Evolutionary conservation across 2,888 invertebrate genomes (phyloP), one percentile per base, ranked within the genome.

Genomic region (Laothoe populi): DNA sequence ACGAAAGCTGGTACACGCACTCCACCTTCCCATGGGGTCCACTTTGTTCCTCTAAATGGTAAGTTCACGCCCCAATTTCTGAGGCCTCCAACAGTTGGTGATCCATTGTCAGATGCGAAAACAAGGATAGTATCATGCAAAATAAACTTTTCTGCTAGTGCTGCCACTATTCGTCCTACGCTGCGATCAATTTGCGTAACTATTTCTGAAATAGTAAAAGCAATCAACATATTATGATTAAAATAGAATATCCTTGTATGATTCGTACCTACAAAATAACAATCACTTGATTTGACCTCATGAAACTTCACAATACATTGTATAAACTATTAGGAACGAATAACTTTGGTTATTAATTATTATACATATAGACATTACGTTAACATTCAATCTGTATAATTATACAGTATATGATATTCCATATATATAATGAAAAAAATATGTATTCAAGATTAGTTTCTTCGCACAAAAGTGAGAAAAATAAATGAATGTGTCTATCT

Each of bases 61-160:
- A 95, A 95, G 83, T 97, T 97, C 3, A 96, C 96, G 0, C 96
- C 97, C 68, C 95, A 94, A 81, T 98, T 98, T 58, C 94, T 90
- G 74, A 96, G 95, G 48, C 94, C 81, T 0, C 97, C 98, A 48
- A 94, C 92, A 0, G 97, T 95, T 0, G 97, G 97, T 0, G 96
- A 97, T 0, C 98, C 98, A 79, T 98, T 98, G 81, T 99, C 99
- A 7, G 98, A 96, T 67, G 96, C 95, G 79, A 99, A 99, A 2
- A 98, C 82, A 46, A 99, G 94, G 24, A 99, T 94, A 0, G 97
- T 96, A 78, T 98, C 95, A 26, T 97, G 93, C 66, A 98, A 87
- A 87, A 98, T 95, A 0, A 94, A 89, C 60, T 92, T 94, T 0
- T 94, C 88, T 38, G 95, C 92, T 45, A 99, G 88, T 7, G 96